phyloP scores from a whole-genome alignment of 2,797 vertebrate genomes.

The Muscicapa comitata region DNA sequence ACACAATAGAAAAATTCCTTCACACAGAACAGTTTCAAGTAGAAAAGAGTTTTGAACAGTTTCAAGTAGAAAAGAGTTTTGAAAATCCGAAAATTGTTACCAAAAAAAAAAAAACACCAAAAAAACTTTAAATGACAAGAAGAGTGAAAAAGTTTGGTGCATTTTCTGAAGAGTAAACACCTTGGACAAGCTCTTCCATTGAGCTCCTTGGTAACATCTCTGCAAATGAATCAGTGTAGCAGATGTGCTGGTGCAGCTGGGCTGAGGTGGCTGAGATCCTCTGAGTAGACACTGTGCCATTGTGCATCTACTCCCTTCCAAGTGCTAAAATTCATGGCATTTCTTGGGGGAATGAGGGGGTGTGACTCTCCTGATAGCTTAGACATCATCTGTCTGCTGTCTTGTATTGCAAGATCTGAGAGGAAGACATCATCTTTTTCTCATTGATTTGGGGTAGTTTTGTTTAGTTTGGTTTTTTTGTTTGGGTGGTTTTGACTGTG shows the following conservation, averaged over 20 bases:
- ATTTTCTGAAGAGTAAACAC: not conserved
- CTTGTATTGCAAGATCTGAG: not conserved
- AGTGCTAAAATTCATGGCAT: not conserved
- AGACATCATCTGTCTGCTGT: not conserved
- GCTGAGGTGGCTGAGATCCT: not conserved
- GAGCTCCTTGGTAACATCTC: not conserved
- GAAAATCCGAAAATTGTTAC: not conserved
- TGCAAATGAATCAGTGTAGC: not conserved
- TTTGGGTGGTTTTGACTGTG: not conserved
- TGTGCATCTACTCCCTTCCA: not conserved
- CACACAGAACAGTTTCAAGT: not conserved
- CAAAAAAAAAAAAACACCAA: not conserved
- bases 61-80: not conserved
- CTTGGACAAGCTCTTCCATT: not conserved
- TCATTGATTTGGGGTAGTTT: not conserved
- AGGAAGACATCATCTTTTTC: not conserved
- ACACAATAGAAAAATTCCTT: not conserved
- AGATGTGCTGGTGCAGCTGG: not conserved
- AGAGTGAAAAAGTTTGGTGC: not conserved
- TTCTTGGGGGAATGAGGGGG: not conserved
- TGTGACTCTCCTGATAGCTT: not conserved
- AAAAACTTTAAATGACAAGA: not conserved
- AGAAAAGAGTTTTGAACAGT: not conserved
- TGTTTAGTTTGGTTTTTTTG: not conserved
- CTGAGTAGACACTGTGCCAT: rapidly evolving